These are phyloP conservation scores for Aplysia californica DNA, from an alignment of 1,140 invertebrate genomes.

Conservation along the genomic window DNA sequence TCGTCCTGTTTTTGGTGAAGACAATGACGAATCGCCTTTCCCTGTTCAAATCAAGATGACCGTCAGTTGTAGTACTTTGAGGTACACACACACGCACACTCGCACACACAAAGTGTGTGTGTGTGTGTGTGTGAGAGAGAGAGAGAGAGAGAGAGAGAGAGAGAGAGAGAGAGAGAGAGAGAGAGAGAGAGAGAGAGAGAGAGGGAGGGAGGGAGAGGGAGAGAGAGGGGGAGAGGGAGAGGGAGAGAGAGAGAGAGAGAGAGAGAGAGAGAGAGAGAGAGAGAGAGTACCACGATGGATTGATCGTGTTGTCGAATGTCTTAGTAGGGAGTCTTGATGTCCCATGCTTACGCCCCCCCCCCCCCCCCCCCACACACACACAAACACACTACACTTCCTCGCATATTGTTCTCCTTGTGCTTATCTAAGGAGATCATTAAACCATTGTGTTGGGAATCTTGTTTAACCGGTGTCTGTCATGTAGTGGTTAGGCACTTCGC, in stretches of 20 bases:
- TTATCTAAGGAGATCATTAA: neutral
- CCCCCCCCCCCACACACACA: neutral
- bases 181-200: neutral
- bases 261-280: neutral
- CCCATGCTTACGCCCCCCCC: neutral
- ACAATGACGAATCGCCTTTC: no score
- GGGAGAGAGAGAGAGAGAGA: neutral
- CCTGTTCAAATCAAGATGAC: no score
- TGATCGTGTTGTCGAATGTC: neutral
- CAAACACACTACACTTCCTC: neutral
- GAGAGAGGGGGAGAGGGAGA: neutral
- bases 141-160: neutral
- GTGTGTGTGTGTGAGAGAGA: neutral
- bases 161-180: neutral
- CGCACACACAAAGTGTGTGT: no score
- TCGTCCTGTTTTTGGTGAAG: no score
- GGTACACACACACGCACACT: no score
- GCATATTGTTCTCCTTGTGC: neutral
- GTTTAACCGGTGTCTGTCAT: no score
- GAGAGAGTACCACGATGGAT: neutral
- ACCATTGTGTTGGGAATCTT: neutral
- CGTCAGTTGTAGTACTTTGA: no score
- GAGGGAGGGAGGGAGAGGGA: neutral
- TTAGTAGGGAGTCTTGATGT: neutral
- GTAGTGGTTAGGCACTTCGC: no score